These are phyloP conservation scores for Oligia fasciuncula DNA, from an alignment of 2,888 invertebrate genomes.

Conservation along the genomic window DNA sequence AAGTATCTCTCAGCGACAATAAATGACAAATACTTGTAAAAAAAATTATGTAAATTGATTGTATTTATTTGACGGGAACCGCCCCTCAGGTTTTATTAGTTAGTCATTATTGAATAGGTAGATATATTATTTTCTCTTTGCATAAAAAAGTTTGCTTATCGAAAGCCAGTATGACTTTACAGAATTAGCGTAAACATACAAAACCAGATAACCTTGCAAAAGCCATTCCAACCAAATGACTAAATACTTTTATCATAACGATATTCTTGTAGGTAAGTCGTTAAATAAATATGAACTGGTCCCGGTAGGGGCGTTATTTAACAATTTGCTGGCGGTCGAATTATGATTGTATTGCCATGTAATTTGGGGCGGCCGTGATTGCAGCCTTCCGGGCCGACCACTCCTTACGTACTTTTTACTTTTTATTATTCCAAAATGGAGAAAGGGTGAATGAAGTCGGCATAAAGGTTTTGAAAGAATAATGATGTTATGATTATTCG, in stretches of 20 bases:
- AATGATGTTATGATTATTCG: constrained; percentile 18
- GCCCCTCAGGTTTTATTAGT: neutral
- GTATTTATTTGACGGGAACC: too few species aligned
- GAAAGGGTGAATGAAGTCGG: constrained; percentile 44
- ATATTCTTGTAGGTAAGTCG: constrained; percentile 52
- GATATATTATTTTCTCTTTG: neutral
- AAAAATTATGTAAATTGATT: too few species aligned
- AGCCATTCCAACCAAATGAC: constrained; percentile 22
- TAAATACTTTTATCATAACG: constrained; percentile 53
- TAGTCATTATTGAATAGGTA: neutral
- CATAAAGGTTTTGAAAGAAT: constrained; percentile 28
- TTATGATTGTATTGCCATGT: constrained; percentile 63
- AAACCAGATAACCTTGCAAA: constrained; percentile 1
- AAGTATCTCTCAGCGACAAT: too few species aligned
- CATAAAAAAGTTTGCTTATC: neutral
- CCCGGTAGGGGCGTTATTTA: constrained; percentile 55
- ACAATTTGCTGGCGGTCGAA: constrained; percentile 57
- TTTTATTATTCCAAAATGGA: constrained; percentile 56
- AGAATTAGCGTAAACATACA: neutral
- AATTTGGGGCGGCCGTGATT: constrained; percentile 62
- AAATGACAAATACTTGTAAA: too few species aligned
- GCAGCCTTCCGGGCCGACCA: constrained; percentile 59
- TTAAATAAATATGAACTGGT: constrained; percentile 64
- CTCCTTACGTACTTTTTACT: constrained; percentile 42
- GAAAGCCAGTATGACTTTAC: neutral